Evolutionary conservation across 2,888 invertebrate species (phyloP), one percentile per base, ranked within the genome.

Genomic region (Neoitamus cyanurus): DNA sequence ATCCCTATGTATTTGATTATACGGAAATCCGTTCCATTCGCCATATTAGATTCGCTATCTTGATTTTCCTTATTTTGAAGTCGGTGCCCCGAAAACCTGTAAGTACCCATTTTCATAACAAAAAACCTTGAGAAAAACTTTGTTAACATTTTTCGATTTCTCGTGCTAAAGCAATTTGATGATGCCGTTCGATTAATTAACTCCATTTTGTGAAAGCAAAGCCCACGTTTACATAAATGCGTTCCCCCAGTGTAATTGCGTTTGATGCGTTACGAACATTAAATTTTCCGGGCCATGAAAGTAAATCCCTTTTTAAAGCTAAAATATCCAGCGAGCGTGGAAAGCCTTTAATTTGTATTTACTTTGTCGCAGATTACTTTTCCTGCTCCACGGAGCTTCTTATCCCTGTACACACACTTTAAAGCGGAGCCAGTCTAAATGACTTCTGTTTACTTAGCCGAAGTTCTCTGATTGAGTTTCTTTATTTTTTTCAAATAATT

Each of bases 401-500:
- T 9, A 58, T 9, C 58, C 58, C 58, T 25, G 58, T 20, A 20
- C 25, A 58, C 58, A 58, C 20, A 58, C 58, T 58, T 58, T 58
- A 58, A 58, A 70, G 3, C 46, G 28, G 46, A 77, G 25, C 13
- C n/a, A 42, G 77, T 77, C 9, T 77, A 77, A 77, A 77, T 70
- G 34, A 70, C 30, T 70, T 70, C 34, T 70, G 25, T 77, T 77
- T 77, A 30, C 77, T 77, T 46, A 28, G 37, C n/a, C 30, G 28
- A 25, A 77, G 25, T 77, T 77, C 46, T 77, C n/a, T 77, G 77
- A 42, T 77, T 77, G 46, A 77, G 42, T 77, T 42, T 77, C 28
- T 58, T n/a, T 7, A 58, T 9, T 42, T 42, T 48, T 73, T 25
- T 30, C 25, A 25, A n/a, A 77, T 77, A 77, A 77, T 77, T 37